Percentiles rank a stretch among this genome's conserved stretches.
Evolutionary conservation across 2,113 vertebrate species (phyloP).

Genomic region (Cygnus buccinator): DNA sequence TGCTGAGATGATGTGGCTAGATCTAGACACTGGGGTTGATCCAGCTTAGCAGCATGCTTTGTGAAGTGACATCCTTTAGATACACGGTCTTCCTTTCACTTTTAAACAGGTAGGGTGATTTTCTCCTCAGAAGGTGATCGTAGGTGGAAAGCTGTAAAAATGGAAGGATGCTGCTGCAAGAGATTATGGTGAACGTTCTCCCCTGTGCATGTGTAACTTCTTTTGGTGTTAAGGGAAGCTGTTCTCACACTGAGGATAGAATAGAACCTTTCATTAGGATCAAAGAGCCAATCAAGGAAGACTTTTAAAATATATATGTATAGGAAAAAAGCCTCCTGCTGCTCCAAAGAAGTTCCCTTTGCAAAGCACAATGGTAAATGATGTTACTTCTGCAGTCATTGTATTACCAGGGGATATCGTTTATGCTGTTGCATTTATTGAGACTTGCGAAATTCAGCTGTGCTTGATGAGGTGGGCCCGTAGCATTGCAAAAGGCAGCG

Average conservation of each 20-base stretch:
- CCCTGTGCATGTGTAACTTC: accelerated
- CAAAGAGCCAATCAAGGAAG: constrained; percentile 39
- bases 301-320: not conserved
- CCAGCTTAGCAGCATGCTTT: not conserved
- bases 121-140: not conserved
- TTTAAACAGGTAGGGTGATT: not conserved
- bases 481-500: not conserved
- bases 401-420: not conserved
- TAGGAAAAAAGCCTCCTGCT: not conserved
- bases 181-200: not conserved
- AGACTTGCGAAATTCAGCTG: not conserved
- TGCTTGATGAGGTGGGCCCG: not conserved
- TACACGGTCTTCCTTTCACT: not conserved
- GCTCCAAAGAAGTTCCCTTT: constrained; percentile 21
- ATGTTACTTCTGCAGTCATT: not conserved
- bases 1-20: not conserved
- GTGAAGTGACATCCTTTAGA: not conserved
- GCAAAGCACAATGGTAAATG: constrained; percentile 34
- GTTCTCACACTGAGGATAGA: not conserved
- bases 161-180: not conserved
- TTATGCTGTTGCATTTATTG: not conserved
- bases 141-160: not conserved
- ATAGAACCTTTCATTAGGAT: constrained; percentile 38
- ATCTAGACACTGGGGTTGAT: not conserved
- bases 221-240: not conserved